Evolutionary conservation across 92 coral and sea anemone species (phyloP), one percentile per base, ranked within the genome.

Genomic region (Parazoanthus darwini): DNA sequence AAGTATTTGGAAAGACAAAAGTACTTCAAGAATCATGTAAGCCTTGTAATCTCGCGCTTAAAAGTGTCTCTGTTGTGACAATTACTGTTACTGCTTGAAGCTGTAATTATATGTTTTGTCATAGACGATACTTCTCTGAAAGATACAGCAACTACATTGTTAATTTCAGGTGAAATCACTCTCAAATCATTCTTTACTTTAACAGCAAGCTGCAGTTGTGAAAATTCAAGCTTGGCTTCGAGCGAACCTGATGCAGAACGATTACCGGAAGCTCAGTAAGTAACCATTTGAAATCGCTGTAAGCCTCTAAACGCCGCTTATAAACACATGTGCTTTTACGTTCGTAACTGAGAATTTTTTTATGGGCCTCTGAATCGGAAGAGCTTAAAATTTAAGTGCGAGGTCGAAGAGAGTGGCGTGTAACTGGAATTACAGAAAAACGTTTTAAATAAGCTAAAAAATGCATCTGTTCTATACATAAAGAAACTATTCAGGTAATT

Each of bases 141-240:
- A 20, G 70, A 5, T 20, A 63, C 70, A 20, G 25, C 15, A 63
- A 23, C 26, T 63, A 63, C 26, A 23, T 4, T 63, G 26, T 23
- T 18, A 22, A 20, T 20, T 0, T 23, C 22, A 58, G 66, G 66
- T 58, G 14, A 13, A 39, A 74, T 33, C 37, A 3, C 35, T 29
- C 22, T 43, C 5, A 7, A 36, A 75, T 11, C 68, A 80, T 78
- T 51, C 25, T 77, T 75, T 22, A 9, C 85, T 85, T 67, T 71
- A 63, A 25, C 89, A 97, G 99, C 88, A 94, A 87, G 92, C 95
- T 80, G 95, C 99, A 16, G 94, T 97, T 81, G 88, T 97, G 89
- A 97, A 95, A 91, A 92, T 97, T 88, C 99, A 97, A 81, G 98
- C 99, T 44, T 97, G 98, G 96, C 89, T 90, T 80, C 90, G 99